Base-by-base conservation (phyloP, 2,888 invertebrate genomes). In the Unio delphinus region DNA sequence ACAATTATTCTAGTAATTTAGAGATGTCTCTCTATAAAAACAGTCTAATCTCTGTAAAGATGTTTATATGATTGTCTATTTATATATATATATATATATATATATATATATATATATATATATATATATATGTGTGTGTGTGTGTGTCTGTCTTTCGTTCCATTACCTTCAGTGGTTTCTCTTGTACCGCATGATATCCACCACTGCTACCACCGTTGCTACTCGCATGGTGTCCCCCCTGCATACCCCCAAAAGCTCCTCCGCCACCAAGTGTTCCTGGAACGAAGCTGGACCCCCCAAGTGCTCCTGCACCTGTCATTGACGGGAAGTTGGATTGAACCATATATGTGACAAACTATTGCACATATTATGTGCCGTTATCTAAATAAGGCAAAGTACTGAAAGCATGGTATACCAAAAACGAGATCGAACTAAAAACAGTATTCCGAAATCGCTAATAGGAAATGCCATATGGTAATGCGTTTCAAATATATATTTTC, bases 101-200 rank as follows among this genome's bases (percentile, higher is more conserved):
- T 7, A 23, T 23, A 23, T 23, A 23, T 23, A 23, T 23, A 23
- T 23, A 23, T 23, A 26, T 58, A 26, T 8, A 23, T n/a, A 18
- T 23, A 58, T 58, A 1, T 23, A 58, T 7, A 1, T 26, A 30
- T 30, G 23, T 23, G 23, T 23, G 23, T 23, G 23, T 23, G 23
- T 23, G 23, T 23, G 23, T 23, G 23, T 23, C 1, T 23, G 28
- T 20, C 23, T 18, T 15, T 20, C 20, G 1, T 23, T 28, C 20
- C 34, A 1, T 61, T 26, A 75, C 75, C 65, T 76, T 78, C n/a
- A 80, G 65, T 34, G 80, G 80, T 67, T 78, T 78, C 61, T 78
- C 76, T 23, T 60, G 26, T 30, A 67, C 67, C n/a, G 71, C 67
- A 57, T 71, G 71, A n/a, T 64, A 64, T 17, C 72, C 57, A 23